A percentile compares a stretch with the other conserved stretches of the same genome.
Evolutionary conservation across 2,797 vertebrate species (phyloP).

Genomic region (Aldrovandia affinis): DNA sequence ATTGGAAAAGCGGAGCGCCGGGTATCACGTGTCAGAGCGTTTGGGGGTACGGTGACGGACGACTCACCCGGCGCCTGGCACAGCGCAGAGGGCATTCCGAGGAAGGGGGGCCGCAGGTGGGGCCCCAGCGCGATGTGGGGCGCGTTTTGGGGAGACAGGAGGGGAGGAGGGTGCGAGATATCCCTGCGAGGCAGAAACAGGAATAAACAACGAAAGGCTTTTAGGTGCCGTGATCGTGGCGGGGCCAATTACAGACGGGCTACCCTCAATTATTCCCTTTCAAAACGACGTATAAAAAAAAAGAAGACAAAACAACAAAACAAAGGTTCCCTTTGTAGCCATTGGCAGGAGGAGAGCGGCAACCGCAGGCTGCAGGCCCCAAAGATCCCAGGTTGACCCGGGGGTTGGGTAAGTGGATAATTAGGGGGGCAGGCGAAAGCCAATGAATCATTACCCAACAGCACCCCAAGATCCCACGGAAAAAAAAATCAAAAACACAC

Average conservation of each 20-base stretch:
- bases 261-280: not conserved
- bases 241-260: not conserved
- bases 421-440: not conserved
- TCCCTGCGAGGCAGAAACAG: slow-evolving; percentile 61
- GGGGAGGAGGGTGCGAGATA: slow-evolving; percentile 85
- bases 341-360: not conserved
- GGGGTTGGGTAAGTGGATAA: not conserved
- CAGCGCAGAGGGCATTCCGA: slow-evolving; percentile 90
- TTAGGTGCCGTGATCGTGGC: not conserved
- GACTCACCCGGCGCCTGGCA: slow-evolving; percentile 93
- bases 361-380: not conserved
- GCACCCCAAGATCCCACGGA: not conserved
- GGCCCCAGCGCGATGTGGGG: slow-evolving; percentile 92
- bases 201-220: not conserved
- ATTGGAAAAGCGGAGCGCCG: not conserved
- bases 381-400: not conserved
- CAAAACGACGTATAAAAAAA: not conserved
- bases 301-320: not conserved
- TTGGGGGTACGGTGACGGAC: not conserved
- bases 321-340: not conserved
- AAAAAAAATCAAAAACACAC: not conserved
- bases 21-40: not conserved
- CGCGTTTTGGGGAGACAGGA: slow-evolving; percentile 89
- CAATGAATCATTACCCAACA: not conserved
- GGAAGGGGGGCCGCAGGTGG: slow-evolving; percentile 90